Conservation (phyloP, 1,140 invertebrate species). For the Ooceraea biroi region DNA sequence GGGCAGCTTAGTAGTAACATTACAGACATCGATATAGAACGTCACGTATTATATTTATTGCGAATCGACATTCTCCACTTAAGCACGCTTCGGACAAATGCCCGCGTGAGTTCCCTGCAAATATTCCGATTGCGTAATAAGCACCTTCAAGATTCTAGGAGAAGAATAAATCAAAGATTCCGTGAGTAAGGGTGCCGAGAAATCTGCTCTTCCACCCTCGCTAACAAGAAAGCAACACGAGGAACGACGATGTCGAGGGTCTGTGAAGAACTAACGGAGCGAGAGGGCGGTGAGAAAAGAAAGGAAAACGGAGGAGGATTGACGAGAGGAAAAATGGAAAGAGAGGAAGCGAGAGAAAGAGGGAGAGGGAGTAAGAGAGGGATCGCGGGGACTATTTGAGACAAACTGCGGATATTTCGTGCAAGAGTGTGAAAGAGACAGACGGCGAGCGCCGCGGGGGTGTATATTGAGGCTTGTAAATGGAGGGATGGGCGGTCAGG, state of each 20-base stretch:
- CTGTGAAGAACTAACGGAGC: slow-evolving; percentile 52
- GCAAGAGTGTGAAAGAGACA: slow-evolving; percentile 72
- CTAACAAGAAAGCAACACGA: slow-evolving; percentile 57
- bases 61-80: slow-evolving; percentile 11
- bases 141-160: slow-evolving; percentile 7
- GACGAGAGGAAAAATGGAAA: slow-evolving; percentile 39
- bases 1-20: no score
- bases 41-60: not conserved
- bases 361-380: not conserved
- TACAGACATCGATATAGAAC: not conserved
- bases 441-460: slow-evolving; percentile 72
- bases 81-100: slow-evolving; percentile 13
- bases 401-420: slow-evolving; percentile 78
- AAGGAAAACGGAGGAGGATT: slow-evolving; percentile 6
- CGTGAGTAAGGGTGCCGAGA: slow-evolving; percentile 34
- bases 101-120: not conserved
- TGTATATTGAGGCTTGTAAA: slow-evolving; percentile 84
- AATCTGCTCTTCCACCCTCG: slow-evolving; percentile 53
- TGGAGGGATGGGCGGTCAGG: slow-evolving; percentile 67
- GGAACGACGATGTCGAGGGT: slow-evolving; percentile 28
- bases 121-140: slow-evolving; percentile 46
- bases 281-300: slow-evolving; percentile 17
- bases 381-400: slow-evolving; percentile 45
- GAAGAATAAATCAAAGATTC: slow-evolving; percentile 54
- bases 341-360: slow-evolving; percentile 26